Evolutionary conservation across 2,888 invertebrate species (phyloP).

Genomic region (Tetheella fluctuosa): DNA sequence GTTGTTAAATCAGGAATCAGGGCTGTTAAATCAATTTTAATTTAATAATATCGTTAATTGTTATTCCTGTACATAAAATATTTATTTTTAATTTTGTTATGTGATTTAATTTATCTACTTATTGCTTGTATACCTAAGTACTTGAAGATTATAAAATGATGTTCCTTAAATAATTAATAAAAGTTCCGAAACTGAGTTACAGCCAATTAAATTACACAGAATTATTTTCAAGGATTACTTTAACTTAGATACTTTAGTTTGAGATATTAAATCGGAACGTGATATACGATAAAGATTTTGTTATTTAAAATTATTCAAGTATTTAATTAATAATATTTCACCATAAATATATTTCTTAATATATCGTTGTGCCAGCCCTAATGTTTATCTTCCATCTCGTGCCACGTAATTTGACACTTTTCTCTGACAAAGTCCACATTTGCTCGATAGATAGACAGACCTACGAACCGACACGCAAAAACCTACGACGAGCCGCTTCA

Average conservation of each 20-base stretch:
- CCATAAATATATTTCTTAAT: neutral
- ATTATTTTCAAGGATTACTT: no score
- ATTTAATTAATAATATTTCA: no score
- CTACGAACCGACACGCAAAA: constrained; percentile 70
- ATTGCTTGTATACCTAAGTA: neutral
- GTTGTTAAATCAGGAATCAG: constrained; percentile 56
- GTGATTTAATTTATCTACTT: neutral
- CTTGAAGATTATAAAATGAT: neutral
- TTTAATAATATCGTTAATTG: constrained; percentile 47
- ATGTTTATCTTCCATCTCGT: constrained; percentile 75
- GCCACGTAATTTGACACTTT: constrained; percentile 84
- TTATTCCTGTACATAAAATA: neutral
- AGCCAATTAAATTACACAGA: no score
- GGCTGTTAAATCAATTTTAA: constrained; percentile 62
- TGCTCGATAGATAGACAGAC: constrained; percentile 65
- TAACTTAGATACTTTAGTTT: no score
- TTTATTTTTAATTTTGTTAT: neutral
- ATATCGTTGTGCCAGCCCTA: constrained; percentile 58
- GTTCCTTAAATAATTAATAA: neutral
- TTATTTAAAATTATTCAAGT: no score
- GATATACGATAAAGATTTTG: no score
- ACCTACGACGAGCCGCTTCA: constrained; percentile 53
- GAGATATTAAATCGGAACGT: no score
- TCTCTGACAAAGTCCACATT: constrained; percentile 82
- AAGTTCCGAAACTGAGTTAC: neutral